Base-by-base conservation (phyloP, 2,888 invertebrate species). In the Catocala nupta region DNA sequence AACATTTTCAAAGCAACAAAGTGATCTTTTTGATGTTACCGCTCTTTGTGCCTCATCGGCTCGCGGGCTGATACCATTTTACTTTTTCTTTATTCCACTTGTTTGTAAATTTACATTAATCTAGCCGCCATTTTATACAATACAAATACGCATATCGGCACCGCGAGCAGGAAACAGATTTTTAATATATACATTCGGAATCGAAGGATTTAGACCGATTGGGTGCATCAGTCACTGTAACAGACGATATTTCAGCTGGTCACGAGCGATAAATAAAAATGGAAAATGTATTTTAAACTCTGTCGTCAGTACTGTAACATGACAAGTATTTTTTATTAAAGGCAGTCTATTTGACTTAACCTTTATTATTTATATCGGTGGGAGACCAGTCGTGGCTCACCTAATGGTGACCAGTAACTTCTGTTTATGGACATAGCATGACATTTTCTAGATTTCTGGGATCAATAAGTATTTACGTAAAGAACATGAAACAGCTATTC, bases 1-100 rank as follows among this genome's bases (percentile, higher is more conserved):
- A 66, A 68, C 64, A 77, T 78, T 69, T 76, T 74, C 73, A 81
- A 81, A 80, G 78, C 74, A 78, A 64, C 61, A 62, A 52, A 64
- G 53, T 59, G 68, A 70, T 68, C 63, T 71, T 68, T 78, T 76
- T 78, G 76, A 78, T 78, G 67, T 68, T 48, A 45, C 13, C 50
- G 25, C 55, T 45, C 61, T 71, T 72, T 74, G 58, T 70, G 44
- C 61, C 39, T 58, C 57, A 63, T 59, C 59, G 60, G 52, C 64
- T 64, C 49, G 45, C 52, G 49, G 61, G 48, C 59, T 55, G 66
- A 68, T 75, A 78, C 62, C 45, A 59, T 65, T 70, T 68, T 53
- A 43, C 57, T 63, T 69, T 62, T 58, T 65, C 56, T 65, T 60
- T 60, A 73, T 67, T 67, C 55, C 43, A 55, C 57, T 71, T 63